Evolutionary conservation across 2,113 vertebrate species (phyloP).

Genomic region (Saguinus imperator): DNA sequence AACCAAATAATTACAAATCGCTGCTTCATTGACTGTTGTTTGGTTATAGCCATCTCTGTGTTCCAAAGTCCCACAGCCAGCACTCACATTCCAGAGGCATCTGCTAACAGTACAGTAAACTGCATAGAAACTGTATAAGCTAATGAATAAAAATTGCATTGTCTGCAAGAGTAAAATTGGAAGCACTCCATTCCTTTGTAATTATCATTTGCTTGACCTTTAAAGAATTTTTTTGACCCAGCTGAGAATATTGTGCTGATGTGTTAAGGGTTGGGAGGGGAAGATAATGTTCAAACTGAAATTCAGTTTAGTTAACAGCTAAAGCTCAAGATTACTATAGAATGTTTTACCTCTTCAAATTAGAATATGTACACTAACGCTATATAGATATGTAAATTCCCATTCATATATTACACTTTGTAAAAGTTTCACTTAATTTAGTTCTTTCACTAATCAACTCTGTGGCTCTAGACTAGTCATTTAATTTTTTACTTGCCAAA

Average conservation of each 20-base stretch:
- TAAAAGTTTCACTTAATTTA: background rate
- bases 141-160: background rate
- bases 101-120: background rate
- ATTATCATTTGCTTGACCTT: slow-evolving; percentile 24
- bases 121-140: background rate
- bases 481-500: slow-evolving; percentile 24
- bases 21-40: background rate
- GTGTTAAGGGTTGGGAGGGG: background rate
- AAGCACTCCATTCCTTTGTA: slow-evolving; percentile 14
- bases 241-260: background rate
- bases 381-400: background rate
- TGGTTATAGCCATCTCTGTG: background rate
- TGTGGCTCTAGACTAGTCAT: background rate
- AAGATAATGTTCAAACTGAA: background rate
- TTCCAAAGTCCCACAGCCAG: background rate
- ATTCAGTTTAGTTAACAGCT: background rate
- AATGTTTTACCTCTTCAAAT: background rate
- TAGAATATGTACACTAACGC: background rate
- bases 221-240: background rate
- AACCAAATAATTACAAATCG: background rate
- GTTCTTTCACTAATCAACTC: background rate
- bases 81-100: background rate
- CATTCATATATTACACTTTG: background rate
- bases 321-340: background rate
- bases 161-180: background rate